Evolutionary conservation across 2,797 vertebrate genomes (phyloP).

Genomic region (Sebastes hubbsi): DNA sequence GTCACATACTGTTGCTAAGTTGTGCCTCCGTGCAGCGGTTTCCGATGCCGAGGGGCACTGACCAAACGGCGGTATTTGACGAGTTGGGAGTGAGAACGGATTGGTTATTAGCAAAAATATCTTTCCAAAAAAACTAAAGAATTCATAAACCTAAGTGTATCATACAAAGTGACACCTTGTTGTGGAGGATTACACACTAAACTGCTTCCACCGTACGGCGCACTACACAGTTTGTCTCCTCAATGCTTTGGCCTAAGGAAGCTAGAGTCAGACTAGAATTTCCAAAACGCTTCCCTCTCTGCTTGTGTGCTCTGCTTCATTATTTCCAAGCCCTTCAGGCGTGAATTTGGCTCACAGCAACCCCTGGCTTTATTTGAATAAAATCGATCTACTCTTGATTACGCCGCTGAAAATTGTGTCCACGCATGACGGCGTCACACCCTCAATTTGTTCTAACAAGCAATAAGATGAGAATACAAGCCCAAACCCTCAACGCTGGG

Average conservation of each 20-base stretch:
- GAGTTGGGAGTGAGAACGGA: no score
- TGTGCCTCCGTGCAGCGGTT: no score
- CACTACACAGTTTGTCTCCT: not conserved
- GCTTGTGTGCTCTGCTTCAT: conserved; percentile 34
- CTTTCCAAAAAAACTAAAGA: not conserved
- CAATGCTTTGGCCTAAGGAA: not conserved
- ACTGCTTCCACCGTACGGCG: not conserved
- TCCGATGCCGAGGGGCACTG: no score
- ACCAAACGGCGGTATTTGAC: no score
- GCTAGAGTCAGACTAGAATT: not conserved
- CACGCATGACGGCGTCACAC: conserved; percentile 53
- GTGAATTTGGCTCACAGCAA: conserved; percentile 40
- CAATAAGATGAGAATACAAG: conserved; percentile 39
- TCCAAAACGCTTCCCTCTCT: conserved; percentile 12
- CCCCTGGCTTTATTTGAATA: conserved; percentile 56
- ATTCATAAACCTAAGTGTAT: not conserved
- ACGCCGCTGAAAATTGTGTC: conserved; percentile 46
- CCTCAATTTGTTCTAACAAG: conserved; percentile 70
- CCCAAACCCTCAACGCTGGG: not conserved
- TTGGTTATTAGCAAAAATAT: not conserved
- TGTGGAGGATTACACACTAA: not conserved
- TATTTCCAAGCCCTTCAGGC: conserved; percentile 50
- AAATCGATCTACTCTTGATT: conserved; percentile 67
- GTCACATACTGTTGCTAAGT: accelerated
- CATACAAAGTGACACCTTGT: not conserved